Evolutionary conservation across 2,113 vertebrate genomes (phyloP), one percentile per base, ranked within the genome.

Genomic region (Opisthocomus hoazin): DNA sequence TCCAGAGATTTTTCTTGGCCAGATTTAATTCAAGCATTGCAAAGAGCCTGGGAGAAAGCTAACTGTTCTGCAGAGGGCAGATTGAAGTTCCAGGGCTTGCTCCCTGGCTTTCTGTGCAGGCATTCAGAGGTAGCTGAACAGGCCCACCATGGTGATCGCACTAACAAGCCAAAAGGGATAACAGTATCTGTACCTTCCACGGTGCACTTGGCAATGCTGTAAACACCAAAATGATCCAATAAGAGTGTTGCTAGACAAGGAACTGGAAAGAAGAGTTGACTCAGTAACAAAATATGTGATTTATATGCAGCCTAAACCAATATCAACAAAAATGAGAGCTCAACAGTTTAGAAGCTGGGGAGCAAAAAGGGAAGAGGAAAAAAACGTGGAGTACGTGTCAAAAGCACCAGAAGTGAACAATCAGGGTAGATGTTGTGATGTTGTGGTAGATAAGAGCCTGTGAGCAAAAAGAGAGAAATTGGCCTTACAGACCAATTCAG

Each of bases 81-180:
- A 69, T 2, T 11, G n/a, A 90, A 80, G 41, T 19, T 50, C 37
- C 12, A 32, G 16, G 21, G 12, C 5, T 65, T 90, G 34, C 15
- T 85, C 21, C 27, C 15, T 70, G n/a, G 17, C 6, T 87, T 66
- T 74, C 53, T 64, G 26, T 9, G 17, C 12, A 26, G 22, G 1
- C 1, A 1, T 86, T 92, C n/a, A 66, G 68, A 51, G 11, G 12
- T 15, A 50, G 5, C 12, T 4, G 16, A 73, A 21, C 0, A 0
- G 23, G 8, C 2, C 77, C 70, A 80, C 51, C 41, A 24, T 11
- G 19, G 41, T 41, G 50, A 76, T 24, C 1, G 2, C 41, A 71
- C 22, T 48, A 63, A 54, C 4, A 69, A 93, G 51, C 0, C n/a
- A 63, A 80, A 93, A 86, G 15, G 20, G 24, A 74, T 77, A 77